phyloP scores from a whole-genome alignment of 2,797 vertebrate genomes.

The Huso huso region DNA sequence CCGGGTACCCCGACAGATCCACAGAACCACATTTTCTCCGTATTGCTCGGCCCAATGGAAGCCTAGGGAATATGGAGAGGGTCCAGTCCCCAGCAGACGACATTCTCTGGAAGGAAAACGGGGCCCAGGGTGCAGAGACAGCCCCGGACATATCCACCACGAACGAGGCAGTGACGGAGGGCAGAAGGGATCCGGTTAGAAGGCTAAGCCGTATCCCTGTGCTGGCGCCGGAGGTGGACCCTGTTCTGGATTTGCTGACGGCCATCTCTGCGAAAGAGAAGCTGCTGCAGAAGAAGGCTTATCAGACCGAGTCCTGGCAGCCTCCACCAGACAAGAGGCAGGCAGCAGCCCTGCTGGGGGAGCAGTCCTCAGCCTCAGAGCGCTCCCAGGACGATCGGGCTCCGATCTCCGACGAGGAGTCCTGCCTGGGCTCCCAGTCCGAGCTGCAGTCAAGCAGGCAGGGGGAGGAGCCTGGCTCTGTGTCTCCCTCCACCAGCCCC shows the following conservation, averaged over 20 bases:
- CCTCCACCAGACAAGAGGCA: slow-evolving; percentile 71
- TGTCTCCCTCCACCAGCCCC: slow-evolving; percentile 71
- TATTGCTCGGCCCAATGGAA: neutral
- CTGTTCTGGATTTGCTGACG: slow-evolving; percentile 70
- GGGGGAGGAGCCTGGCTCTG: slow-evolving; percentile 72
- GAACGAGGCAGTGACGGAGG: neutral
- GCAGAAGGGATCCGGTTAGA: slow-evolving; percentile 43
- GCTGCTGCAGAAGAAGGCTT: slow-evolving; percentile 67
- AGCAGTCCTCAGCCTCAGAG: slow-evolving; percentile 76
- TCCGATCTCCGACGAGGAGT: slow-evolving; percentile 44
- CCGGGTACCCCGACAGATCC: slow-evolving; percentile 56
- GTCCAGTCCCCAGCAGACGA: slow-evolving; percentile 6
- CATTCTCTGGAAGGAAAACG: neutral
- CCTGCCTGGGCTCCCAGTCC: slow-evolving; percentile 61
- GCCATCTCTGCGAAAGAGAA: slow-evolving; percentile 69
- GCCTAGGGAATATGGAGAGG: slow-evolving; percentile 18
- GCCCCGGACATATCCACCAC: neutral
- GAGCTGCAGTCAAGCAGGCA: slow-evolving; percentile 68
- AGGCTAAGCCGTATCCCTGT: slow-evolving; percentile 86
- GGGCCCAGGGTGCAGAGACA: neutral
- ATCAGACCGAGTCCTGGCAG: slow-evolving; percentile 64
- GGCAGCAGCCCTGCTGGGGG: slow-evolving; percentile 75
- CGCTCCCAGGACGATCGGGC: slow-evolving; percentile 73
- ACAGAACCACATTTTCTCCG: slow-evolving; percentile 38
- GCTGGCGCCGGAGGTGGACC: slow-evolving; percentile 72